phyloP scores from a whole-genome alignment of 2,888 invertebrate species.

The Brachylomia viminalis region DNA sequence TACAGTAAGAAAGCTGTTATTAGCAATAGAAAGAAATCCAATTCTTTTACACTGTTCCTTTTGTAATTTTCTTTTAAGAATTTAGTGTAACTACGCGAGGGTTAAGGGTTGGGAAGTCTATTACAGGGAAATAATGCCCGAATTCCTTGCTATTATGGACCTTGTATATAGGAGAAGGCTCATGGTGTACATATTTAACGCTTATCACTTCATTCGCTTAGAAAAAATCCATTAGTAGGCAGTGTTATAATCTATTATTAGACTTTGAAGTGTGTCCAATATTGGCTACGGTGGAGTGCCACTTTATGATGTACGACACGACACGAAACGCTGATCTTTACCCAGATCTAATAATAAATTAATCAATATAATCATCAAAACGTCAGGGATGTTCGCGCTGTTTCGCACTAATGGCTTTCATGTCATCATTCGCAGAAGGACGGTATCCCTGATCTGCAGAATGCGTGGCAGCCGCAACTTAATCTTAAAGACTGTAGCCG shows the following conservation, averaged over 20 bases:
- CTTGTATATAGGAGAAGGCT: constrained; percentile 8
- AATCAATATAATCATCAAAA: neutral
- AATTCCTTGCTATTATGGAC: constrained; percentile 32
- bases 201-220: constrained; percentile 32
- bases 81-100: constrained; percentile 40
- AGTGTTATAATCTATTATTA: constrained; percentile 29
- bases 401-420: no score
- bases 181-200: constrained; percentile 38
- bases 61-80: constrained; percentile 47
- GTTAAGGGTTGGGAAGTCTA: constrained; percentile 23
- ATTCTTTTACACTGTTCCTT: constrained; percentile 49
- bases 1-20: constrained; percentile 68
- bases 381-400: no score
- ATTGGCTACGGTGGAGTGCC: neutral
- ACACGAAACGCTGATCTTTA: neutral
- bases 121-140: constrained; percentile 28
- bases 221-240: constrained; percentile 34
- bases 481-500: no score
- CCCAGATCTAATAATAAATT: neutral
- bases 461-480: no score
- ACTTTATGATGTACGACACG: neutral
- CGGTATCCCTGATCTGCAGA: no score
- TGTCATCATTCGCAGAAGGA: no score
- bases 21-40: constrained; percentile 61
- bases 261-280: constrained; percentile 26